phyloP scores from a whole-genome alignment of 2,888 invertebrate genomes.

The Drosophila maculinotata region DNA sequence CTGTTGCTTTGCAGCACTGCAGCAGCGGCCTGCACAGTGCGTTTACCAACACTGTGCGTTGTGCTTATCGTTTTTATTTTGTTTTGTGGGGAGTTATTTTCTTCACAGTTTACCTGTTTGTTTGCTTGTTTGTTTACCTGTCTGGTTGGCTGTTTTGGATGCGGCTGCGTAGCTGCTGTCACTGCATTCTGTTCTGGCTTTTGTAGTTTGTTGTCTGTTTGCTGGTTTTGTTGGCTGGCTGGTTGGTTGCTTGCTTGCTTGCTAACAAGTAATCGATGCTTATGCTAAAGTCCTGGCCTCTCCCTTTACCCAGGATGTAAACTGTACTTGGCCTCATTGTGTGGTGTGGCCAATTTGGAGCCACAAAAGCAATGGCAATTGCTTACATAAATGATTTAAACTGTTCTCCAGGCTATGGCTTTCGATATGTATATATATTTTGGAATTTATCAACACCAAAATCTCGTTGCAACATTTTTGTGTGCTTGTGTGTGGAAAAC shows the following conservation, averaged over 20 bases:
- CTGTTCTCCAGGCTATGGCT: slow-evolving; percentile 69
- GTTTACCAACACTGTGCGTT: slow-evolving; percentile 42
- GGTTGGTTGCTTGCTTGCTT: slow-evolving; percentile 27
- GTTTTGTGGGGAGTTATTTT: slow-evolving; percentile 12
- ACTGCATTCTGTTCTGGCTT: slow-evolving; percentile 23
- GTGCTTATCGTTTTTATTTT: slow-evolving; percentile 13
- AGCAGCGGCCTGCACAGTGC: slow-evolving; percentile 28
- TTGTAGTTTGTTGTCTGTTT: slow-evolving; percentile 38
- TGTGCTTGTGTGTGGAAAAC: slow-evolving; percentile 31
- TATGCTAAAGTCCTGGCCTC: slow-evolving; percentile 44
- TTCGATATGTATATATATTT: slow-evolving; percentile 39
- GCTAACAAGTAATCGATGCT: slow-evolving; percentile 31
- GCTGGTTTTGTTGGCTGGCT: slow-evolving; percentile 26
- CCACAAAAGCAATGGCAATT: slow-evolving; percentile 36
- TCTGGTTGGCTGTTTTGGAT: slow-evolving; percentile 43
- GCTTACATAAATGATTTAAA: slow-evolving; percentile 37
- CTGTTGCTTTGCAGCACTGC: slow-evolving; percentile 40
- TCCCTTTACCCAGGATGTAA: slow-evolving; percentile 50
- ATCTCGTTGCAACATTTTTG: slow-evolving; percentile 14
- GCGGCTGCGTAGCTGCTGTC: slow-evolving; percentile 16
- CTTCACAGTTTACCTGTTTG: slow-evolving; percentile 33
- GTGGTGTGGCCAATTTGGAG: not conserved
- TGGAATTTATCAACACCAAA: slow-evolving; percentile 61
- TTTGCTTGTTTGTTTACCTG: slow-evolving; percentile 47
- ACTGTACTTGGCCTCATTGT: slow-evolving; percentile 57